Evolutionary conservation across 2,113 vertebrate genomes (phyloP).

Genomic region (Apus apus): DNA sequence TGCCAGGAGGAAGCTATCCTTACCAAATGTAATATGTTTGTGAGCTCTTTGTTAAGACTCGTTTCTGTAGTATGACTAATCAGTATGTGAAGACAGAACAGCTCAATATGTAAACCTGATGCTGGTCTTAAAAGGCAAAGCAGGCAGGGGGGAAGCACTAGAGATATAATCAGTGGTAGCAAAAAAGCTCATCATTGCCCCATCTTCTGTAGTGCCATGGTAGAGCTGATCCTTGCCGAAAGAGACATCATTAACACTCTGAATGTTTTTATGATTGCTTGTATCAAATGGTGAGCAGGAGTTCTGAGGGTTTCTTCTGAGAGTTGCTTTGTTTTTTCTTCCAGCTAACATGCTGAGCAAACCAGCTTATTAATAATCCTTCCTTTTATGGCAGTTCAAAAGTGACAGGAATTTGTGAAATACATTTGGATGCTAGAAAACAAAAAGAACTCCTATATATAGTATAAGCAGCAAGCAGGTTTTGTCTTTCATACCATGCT

Average conservation of each 20-base stretch:
- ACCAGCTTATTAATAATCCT: slow-evolving; percentile 20
- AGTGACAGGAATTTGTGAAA: not conserved
- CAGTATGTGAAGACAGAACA: not conserved
- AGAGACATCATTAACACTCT: rapidly evolving
- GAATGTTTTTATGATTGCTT: not conserved
- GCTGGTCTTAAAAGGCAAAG: not conserved
- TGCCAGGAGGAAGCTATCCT: not conserved
- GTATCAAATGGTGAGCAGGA: not conserved
- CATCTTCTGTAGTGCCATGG: not conserved
- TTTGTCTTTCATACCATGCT: not conserved
- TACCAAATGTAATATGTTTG: not conserved
- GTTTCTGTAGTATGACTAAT: not conserved
- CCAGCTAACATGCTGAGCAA: not conserved
- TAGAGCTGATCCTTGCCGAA: not conserved
- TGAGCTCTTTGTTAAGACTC: not conserved
- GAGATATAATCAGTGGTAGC: no score
- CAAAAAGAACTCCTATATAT: not conserved
- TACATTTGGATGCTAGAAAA: not conserved
- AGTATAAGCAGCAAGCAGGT: not conserved
- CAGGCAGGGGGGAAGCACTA: not conserved
- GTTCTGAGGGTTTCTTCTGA: not conserved
- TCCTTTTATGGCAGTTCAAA: not conserved
- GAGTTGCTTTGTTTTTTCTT: not conserved
- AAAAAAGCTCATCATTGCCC: not conserved
- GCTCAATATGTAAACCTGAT: not conserved